A percentile compares a stretch with the other conserved stretches of the same genome.
Evolutionary conservation across 2,888 invertebrate species (phyloP).

Genomic region (Pandemis cinnamomeana): DNA sequence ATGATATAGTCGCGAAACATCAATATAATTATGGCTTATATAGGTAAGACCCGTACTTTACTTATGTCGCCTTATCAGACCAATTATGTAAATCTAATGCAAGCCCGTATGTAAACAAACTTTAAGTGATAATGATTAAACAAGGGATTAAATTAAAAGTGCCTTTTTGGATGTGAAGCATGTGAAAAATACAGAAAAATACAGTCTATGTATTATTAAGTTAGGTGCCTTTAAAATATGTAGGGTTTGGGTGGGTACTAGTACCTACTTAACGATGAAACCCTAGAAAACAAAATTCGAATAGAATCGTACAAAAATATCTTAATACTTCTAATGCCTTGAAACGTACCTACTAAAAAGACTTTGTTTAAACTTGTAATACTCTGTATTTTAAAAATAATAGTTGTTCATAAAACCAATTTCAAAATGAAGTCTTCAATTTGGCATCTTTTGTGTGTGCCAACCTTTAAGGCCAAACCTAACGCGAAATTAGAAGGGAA

Average conservation of each 20-base stretch:
- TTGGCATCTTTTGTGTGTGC: slow-evolving; percentile 52
- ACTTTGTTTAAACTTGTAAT: too few species aligned
- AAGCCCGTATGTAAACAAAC: slow-evolving; percentile 26
- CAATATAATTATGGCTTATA: not conserved
- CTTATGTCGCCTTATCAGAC: slow-evolving; percentile 14
- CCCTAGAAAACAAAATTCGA: too few species aligned
- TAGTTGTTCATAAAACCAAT: too few species aligned
- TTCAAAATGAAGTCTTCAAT: slow-evolving; percentile 6
- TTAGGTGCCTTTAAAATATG: too few species aligned
- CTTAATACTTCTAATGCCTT: too few species aligned
- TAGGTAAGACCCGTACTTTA: not conserved
- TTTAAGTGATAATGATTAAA: slow-evolving; percentile 16
- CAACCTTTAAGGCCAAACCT: slow-evolving; percentile 60
- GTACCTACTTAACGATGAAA: too few species aligned
- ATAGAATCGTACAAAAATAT: too few species aligned
- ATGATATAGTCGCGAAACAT: not conserved
- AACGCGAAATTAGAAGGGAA: slow-evolving; percentile 79
- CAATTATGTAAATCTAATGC: slow-evolving; percentile 31
- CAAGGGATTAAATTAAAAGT: slow-evolving; percentile 48
- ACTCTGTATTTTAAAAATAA: too few species aligned
- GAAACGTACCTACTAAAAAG: too few species aligned
- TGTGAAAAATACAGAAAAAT: not conserved
- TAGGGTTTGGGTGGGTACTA: too few species aligned
- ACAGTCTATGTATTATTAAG: too few species aligned
- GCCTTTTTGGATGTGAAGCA: slow-evolving; percentile 36